Evolutionary conservation across 2,113 vertebrate species (phyloP), one percentile per base, ranked within the genome.

Genomic region (Cryptomyrus ogoouensis): DNA sequence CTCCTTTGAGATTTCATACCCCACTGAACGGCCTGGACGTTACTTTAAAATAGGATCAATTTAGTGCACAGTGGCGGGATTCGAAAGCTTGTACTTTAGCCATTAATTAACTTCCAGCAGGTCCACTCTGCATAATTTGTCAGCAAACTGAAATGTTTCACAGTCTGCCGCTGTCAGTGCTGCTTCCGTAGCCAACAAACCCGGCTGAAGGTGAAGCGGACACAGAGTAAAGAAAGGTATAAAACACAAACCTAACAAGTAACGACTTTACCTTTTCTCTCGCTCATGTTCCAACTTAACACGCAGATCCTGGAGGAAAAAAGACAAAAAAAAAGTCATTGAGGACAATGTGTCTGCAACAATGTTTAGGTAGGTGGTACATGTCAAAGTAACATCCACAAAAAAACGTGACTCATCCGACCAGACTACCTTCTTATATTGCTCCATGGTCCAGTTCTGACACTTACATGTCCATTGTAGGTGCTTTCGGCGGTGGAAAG

Each of bases 261-360:
- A 47, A 87, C 47, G 89, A 92, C 96, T 96, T 10, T 94, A 98
- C 97, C 97, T 96, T 95, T 98, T 98, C 92, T 98, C 97, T 94
- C 96, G 96, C 94, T 98, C 97, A 95, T 98, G 97, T 94, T 98
- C 97, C 96, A 98, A 96, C 95, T 98, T 98, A 95, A 98, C 97
- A 95, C 97, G 96, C 93, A 97, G 94, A 94, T 97, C 97, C 95
- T 97, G 96, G 95, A 93, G 93, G 93, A 35, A 42, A 35, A 88
- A 52, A 90, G 91, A 56, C 19, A 56, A 92, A 91, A 93, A 94
- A 39, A 31, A 89, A 15, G 17, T 52, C 5, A 52, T 4, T 31
- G 24, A 52, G 91, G 94, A 94, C 92, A 94, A 91, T 83, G 80
- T 24, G 39, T 52, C 50, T 52, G 15, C 50, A 52, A 52, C 50